A percentile compares a stretch with the other conserved stretches of the same genome.
Evolutionary conservation across 2,888 invertebrate genomes (phyloP).

Genomic region (Isoperla grammatica): DNA sequence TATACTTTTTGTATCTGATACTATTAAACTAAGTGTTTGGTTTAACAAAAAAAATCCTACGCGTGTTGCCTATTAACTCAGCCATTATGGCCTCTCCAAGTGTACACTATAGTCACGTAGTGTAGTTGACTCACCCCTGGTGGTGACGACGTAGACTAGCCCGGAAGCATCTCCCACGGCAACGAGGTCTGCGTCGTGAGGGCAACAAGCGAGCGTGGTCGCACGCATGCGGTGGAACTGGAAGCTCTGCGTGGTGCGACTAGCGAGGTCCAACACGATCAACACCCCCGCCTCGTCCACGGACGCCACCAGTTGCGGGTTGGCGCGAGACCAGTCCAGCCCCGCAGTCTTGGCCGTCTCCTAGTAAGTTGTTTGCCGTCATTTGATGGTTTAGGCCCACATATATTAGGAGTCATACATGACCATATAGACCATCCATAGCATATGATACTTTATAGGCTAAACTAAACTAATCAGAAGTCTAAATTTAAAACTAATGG

Average conservation of each 20-base stretch:
- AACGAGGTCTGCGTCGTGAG: conserved; percentile 49
- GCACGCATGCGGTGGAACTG: conserved; percentile 46
- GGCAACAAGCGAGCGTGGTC: conserved; percentile 52
- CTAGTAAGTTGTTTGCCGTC: too few relatives aligned
- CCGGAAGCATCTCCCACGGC: conserved; percentile 56
- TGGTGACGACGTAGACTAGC: conserved; percentile 46
- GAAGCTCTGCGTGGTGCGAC: conserved; percentile 37
- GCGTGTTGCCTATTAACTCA: too few relatives aligned
- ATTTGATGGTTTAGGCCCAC: conserved; percentile 25
- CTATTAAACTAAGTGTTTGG: too few relatives aligned
- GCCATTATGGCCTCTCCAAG: too few relatives aligned
- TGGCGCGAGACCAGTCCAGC: conserved; percentile 44
- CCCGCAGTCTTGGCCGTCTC: conserved; percentile 39
- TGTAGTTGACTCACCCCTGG: conserved; percentile 47
- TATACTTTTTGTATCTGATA: too few relatives aligned
- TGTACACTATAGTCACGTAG: too few relatives aligned
- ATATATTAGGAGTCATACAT: background rate
- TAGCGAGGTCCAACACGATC: conserved; percentile 46
- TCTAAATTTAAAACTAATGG: too few relatives aligned
- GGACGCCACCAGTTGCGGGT: conserved; percentile 44
- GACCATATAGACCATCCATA: background rate
- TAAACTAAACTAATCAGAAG: too few relatives aligned
- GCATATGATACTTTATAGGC: background rate
- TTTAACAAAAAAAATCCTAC: too few relatives aligned
- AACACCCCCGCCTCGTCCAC: conserved; percentile 47